Base-by-base conservation (phyloP, 2,888 invertebrate genomes). In the Protophormia terraenovae region DNA sequence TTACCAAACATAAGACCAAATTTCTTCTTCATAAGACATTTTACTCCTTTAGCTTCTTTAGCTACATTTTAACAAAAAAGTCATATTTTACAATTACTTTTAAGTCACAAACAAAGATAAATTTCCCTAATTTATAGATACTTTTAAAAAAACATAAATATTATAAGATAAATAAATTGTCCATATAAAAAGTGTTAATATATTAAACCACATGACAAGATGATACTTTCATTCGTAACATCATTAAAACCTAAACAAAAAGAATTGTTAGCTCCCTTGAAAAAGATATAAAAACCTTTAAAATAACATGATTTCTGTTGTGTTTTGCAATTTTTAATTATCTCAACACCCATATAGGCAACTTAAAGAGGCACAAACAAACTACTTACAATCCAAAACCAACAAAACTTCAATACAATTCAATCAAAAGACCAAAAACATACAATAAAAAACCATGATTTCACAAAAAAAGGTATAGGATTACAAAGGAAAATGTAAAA, bases 311-410 rank as follows among this genome's bases (percentile, higher is more conserved):
- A 85, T 85, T 79, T 72, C 76, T 78, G 78, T 73, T 27, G 47
- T 75, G 78, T 85, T 75, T 62, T 85, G 71, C 62, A 72, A 76
- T 82, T 77, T 83, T 82, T 85, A 85, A 85, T 85, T 85, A 85
- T 85, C 78, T 85, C 75, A 79, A 76, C 82, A 82, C 64, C 71
- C 78, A 82, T 64, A 80, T 62, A 73, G 45, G 71, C 29, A 67
- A 64, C 3, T 10, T 50, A 55, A 53, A n/a, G 7, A 38, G 47
- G 35, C 35, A 3, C 58, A 47, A 78, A 69, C 69, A 60, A 67
- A 71, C 72, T 53, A 78, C 66, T 78, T 50, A 19, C 60, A 77
- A 45, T 35, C 7, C 1, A 38, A n/a, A 35, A 45, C 32, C 35
- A 7, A 64, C 47, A 73, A 62, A 27, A 58, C 58, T 62, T 32